These are phyloP conservation scores for Plestiodon gilberti DNA, from an alignment of 2,113 vertebrate species.

Conservation along the genomic window DNA sequence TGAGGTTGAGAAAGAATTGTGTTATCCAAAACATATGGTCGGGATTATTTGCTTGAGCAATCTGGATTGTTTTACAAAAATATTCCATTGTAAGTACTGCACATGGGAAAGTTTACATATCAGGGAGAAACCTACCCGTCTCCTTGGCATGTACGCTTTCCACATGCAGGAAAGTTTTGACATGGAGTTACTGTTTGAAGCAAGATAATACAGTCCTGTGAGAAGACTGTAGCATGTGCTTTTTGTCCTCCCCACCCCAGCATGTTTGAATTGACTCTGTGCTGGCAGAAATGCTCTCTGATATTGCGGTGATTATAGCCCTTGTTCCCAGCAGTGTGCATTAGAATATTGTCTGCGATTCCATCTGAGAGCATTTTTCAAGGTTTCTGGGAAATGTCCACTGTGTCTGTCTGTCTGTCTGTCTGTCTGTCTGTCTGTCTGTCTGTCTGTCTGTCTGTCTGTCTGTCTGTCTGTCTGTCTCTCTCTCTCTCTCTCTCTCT, in stretches of 20 bases:
- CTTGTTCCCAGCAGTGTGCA: neutral
- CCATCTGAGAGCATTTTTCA: neutral
- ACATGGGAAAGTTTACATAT: slow-evolving; percentile 8
- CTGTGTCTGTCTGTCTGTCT: neutral
- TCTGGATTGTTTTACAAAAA: slow-evolving; percentile 30
- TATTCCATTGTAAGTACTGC: slow-evolving; percentile 7
- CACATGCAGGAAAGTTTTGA: neutral
- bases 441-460: neutral
- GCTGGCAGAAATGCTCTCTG: neutral
- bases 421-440: neutral
- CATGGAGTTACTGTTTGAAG: neutral
- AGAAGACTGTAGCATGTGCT: neutral
- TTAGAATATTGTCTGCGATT: slow-evolving; percentile 7
- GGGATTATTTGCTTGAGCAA: slow-evolving; percentile 15
- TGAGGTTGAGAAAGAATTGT: slow-evolving; percentile 14
- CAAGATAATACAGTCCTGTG: neutral
- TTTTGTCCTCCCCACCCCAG: neutral
- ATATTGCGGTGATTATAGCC: neutral
- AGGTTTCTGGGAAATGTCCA: slow-evolving; percentile 5
- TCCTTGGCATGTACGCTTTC: neutral
- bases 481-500: neutral
- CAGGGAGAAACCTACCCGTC: neutral
- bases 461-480: neutral
- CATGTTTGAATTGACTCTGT: neutral
- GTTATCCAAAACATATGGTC: slow-evolving; percentile 27